Evolutionary conservation across 2,888 invertebrate species (phyloP).

Genomic region (Amphipyra tragopoginis): DNA sequence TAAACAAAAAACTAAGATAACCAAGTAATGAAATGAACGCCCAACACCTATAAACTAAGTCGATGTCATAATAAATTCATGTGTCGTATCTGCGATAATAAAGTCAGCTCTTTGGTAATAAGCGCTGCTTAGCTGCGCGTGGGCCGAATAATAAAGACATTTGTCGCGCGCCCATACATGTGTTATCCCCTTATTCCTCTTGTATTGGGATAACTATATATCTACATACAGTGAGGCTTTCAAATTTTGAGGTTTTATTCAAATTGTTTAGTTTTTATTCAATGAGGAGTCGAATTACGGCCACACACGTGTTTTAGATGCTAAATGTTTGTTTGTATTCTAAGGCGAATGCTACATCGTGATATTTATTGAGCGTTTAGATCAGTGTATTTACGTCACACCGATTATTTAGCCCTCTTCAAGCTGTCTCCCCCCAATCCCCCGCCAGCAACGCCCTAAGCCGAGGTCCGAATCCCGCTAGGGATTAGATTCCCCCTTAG

Average conservation of each 20-base stretch:
- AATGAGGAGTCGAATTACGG: conserved; percentile 26
- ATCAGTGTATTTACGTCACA: too few relatives aligned
- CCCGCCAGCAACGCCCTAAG: too few relatives aligned
- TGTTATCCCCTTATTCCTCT: conserved; percentile 63
- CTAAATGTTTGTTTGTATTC: conserved; percentile 2
- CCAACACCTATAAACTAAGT: conserved; percentile 44
- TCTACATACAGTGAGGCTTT: conserved; percentile 11
- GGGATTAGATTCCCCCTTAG: too few relatives aligned
- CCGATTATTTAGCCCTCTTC: too few relatives aligned
- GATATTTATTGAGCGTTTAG: too few relatives aligned
- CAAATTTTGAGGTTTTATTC: conserved; percentile 28
- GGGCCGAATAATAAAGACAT: conserved; percentile 84
- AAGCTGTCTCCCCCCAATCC: too few relatives aligned
- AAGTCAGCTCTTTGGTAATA: conserved; percentile 59
- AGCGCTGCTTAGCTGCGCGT: conserved; percentile 66
- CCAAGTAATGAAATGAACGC: conserved; percentile 33
- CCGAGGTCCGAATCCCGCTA: too few relatives aligned
- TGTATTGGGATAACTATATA: conserved; percentile 26
- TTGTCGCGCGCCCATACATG: conserved; percentile 70
- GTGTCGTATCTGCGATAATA: conserved; percentile 58
- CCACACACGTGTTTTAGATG: conserved; percentile 29
- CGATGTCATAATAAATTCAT: conserved; percentile 51
- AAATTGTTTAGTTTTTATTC: conserved; percentile 24
- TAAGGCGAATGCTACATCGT: too few relatives aligned
- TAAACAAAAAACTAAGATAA: conserved; percentile 33